Percentiles rank a stretch among this genome's conserved stretches.
phyloP scores from a whole-genome alignment of 1,140 invertebrate species.

The Calephelis virginiensis region DNA sequence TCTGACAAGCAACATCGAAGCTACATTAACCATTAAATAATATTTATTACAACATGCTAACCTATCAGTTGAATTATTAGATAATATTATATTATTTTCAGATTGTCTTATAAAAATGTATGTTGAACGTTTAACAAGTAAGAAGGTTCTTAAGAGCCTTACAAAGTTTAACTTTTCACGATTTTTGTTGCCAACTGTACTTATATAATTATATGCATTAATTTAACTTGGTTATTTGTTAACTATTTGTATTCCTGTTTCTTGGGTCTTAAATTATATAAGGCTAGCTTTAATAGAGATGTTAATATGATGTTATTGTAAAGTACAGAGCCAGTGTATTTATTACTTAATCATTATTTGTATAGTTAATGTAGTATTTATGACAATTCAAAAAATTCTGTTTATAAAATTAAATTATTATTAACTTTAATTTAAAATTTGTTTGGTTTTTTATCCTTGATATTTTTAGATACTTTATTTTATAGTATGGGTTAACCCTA shows the following conservation, averaged over 20 bases:
- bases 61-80: too few relatives aligned
- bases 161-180: not conserved
- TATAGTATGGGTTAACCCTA: not conserved
- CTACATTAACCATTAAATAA: too few relatives aligned
- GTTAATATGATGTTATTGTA: constrained; percentile 69
- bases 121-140: too few relatives aligned
- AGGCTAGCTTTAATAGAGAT: constrained; percentile 73
- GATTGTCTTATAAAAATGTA: too few relatives aligned
- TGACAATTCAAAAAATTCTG: constrained; percentile 64
- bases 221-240: constrained; percentile 70
- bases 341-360: constrained; percentile 76
- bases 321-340: constrained; percentile 75
- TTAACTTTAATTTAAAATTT: constrained; percentile 49
- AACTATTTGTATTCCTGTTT: constrained; percentile 76
- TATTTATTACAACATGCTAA: too few relatives aligned
- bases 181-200: constrained; percentile 8
- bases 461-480: not conserved
- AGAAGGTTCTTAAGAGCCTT: not conserved
- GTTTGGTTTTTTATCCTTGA: constrained; percentile 27
- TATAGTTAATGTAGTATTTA: constrained; percentile 76
- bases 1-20: too few relatives aligned
- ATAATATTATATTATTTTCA: too few relatives aligned
- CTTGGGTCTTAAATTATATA: constrained; percentile 62
- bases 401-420: constrained; percentile 77
- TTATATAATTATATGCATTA: constrained; percentile 50